These are phyloP conservation scores for Melanotaenia trifasciata DNA, from an alignment of 2,797 vertebrate genomes.

Conservation along the genomic window DNA sequence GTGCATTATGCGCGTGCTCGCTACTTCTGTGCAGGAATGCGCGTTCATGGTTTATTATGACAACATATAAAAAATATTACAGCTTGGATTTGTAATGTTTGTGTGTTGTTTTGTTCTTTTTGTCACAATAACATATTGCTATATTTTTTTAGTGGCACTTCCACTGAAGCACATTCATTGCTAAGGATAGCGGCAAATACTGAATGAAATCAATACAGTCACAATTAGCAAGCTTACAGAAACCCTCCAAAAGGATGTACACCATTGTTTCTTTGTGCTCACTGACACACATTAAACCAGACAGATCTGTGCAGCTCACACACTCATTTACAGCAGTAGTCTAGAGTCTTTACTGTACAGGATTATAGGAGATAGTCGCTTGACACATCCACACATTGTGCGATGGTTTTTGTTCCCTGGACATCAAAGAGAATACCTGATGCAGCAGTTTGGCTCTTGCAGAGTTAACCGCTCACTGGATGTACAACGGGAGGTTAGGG, in stretches of 20 bases:
- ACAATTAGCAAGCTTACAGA: background rate
- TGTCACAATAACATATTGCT: too few species aligned
- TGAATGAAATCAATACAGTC: background rate
- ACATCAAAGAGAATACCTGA: constrained; percentile 72
- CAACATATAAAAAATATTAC: constrained; percentile 3
- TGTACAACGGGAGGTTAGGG: constrained; percentile 27
- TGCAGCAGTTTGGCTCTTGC: constrained; percentile 66
- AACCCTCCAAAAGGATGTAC: background rate
- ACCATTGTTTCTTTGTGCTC: constrained; percentile 17
- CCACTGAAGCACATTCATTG: background rate
- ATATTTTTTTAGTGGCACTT: background rate
- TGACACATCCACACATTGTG: constrained; percentile 32
- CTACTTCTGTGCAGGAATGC: constrained; percentile 72
- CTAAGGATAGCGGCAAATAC: background rate
- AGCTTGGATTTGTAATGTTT: background rate
- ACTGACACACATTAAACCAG: constrained; percentile 32
- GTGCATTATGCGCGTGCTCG: constrained; percentile 39
- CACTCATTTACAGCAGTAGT: constrained; percentile 14
- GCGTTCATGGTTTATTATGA: constrained; percentile 38
- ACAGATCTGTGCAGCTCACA: constrained; percentile 11
- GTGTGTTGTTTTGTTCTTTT: background rate
- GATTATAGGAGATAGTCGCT: constrained; percentile 32
- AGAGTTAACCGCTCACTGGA: constrained; percentile 49
- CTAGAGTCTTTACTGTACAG: constrained; percentile 38
- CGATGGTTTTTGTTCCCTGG: constrained; percentile 57